Evolutionary conservation across 2,797 vertebrate genomes (phyloP), one percentile per base, ranked within the genome.

Genomic region (Tolypeutes matacus): DNA sequence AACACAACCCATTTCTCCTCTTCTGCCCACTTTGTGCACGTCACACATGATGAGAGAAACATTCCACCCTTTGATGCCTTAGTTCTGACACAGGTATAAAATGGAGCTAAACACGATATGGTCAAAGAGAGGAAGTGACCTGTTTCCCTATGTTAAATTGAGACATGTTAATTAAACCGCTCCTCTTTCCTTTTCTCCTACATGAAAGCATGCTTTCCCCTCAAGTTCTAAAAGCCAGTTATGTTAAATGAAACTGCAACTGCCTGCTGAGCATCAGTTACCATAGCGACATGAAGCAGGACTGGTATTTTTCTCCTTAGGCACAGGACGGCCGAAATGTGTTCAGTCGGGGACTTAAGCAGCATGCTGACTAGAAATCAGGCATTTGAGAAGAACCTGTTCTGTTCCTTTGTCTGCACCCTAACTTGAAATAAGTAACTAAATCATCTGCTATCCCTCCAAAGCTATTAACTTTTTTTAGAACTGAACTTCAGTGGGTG

Each of bases 161-260:
- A 90, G 88, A 49, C 78, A 81, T 87, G 31, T 95, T 96, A 97
- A 97, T 96, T 97, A 96, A 97, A 89, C 70, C 14, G 1, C 36
- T 78, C 3, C 0, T 93, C 89, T 69, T 92, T 82, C 62, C 69
- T 46, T 87, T 82, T 95, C 92, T 89, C 81, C 76, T 89, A 70
- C 77, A 90, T 97, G 94, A 97, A 97, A 96, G 95, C 95, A 60
- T 56, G 64, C 91, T 93, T 86, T 70, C 85, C 87, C 95, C 89
- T 90, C 85, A 95, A 97, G 94, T 97, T 96, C 95, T 96, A 94
- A 96, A 96, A 97, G 87, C 94, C 93, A 69, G 96, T 94, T 92
- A 94, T 86, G 96, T 97, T 98, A 94, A 97, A 89, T 97, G 96
- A 93, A 97, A 97, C 95, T 98, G 96, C 96, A 97, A 90, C 87